Evolutionary conservation across 1,140 invertebrate genomes (phyloP).

Genomic region (Drosophila mojavensis): DNA sequence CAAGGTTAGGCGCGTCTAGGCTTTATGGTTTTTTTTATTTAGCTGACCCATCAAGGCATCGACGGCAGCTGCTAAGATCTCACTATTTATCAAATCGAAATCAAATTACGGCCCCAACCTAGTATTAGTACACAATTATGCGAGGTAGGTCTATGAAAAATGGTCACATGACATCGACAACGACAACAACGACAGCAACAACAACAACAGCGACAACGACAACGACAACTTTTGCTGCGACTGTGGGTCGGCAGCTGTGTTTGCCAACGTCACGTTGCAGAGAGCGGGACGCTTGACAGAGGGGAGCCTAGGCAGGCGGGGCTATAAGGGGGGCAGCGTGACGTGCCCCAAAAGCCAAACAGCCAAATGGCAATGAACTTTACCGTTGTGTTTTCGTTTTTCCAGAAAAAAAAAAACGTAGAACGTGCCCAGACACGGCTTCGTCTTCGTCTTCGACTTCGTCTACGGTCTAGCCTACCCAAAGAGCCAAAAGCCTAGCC

Average conservation of each 20-base stretch:
- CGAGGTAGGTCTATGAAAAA: constrained; percentile 57
- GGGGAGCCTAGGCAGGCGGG: background rate
- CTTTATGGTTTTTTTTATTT: background rate
- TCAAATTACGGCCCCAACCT: constrained; percentile 31
- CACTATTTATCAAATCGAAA: constrained; percentile 49
- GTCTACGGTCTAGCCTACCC: constrained; percentile 2
- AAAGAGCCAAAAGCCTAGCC: constrained; percentile 31
- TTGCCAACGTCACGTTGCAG: constrained; percentile 52
- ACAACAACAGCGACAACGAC: constrained; percentile 1
- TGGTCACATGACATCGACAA: constrained; percentile 65
- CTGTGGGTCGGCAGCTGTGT: constrained; percentile 71
- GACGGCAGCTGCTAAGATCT: constrained; percentile 31
- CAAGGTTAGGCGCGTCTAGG: constrained; percentile 27
- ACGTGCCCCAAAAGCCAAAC: constrained; percentile 54
- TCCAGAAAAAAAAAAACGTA: constrained; percentile 39
- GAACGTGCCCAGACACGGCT: constrained; percentile 45
- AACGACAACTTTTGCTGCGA: constrained; percentile 1
- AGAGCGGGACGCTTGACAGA: background rate
- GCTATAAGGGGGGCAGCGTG: constrained; percentile 14
- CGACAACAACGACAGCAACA: constrained; percentile 5
- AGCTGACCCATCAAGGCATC: constrained; percentile 5
- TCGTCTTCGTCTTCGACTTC: background rate
- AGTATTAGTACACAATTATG: constrained; percentile 4
- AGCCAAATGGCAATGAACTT: constrained; percentile 78
- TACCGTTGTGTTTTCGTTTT: constrained; percentile 58